phyloP scores from a whole-genome alignment of 1,140 invertebrate species.

The Drosophila navojoa region DNA sequence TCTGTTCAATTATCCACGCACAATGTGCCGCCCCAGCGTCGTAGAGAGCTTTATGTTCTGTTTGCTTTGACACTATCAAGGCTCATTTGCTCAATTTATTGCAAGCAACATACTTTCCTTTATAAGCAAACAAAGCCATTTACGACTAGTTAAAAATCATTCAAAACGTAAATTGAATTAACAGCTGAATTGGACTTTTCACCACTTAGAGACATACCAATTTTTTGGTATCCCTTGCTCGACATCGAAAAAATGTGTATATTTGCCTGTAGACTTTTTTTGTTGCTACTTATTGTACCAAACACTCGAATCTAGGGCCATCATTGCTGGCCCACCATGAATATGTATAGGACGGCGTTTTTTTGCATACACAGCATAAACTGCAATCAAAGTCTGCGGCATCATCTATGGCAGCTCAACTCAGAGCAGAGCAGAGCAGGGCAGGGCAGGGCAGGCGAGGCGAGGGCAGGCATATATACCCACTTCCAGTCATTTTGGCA shows the following conservation, averaged over 20 bases:
- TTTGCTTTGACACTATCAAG: conserved; percentile 64
- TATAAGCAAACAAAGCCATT: not conserved
- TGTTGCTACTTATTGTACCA: not conserved
- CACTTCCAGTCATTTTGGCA: conserved; percentile 52
- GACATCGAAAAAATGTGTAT: not conserved
- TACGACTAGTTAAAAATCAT: no score
- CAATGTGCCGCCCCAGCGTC: conserved; percentile 5
- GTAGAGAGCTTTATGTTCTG: conserved; percentile 45
- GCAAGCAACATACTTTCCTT: not conserved
- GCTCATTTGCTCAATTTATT: conserved; percentile 47
- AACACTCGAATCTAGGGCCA: conserved; percentile 24
- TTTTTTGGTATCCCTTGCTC: not conserved
- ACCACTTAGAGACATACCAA: no score
- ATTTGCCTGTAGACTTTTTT: not conserved
- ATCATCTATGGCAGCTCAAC: conserved; percentile 11
- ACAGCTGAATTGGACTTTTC: no score
- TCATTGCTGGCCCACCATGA: conserved; percentile 1
- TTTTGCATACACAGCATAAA: conserved; percentile 71
- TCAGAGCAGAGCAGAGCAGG: not conserved
- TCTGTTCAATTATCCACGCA: conserved; percentile 55
- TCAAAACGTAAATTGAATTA: no score
- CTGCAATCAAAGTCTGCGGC: conserved; percentile 67
- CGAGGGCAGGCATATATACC: not conserved
- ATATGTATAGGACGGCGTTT: not conserved
- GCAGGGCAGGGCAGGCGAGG: not conserved